These are phyloP conservation scores for Catalaphyllia jardinei DNA, from an alignment of 64 coral and sea anemone species.

Conservation along the genomic window DNA sequence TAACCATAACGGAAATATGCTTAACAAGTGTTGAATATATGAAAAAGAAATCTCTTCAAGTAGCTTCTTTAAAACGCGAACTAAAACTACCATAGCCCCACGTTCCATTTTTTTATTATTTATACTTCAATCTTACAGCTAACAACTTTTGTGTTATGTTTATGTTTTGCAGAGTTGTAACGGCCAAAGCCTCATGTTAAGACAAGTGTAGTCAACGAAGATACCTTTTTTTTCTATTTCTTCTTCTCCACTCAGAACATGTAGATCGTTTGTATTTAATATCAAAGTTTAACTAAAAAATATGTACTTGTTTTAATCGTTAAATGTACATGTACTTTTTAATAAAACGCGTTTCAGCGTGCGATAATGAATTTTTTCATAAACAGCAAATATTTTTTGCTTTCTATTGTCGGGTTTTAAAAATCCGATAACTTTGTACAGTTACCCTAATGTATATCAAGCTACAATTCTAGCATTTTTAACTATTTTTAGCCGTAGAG, in stretches of 20 bases:
- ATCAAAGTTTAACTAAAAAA: neutral
- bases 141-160: neutral
- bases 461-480: neutral
- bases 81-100: too few relatives aligned
- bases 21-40: too few relatives aligned
- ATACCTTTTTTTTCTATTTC: too few relatives aligned
- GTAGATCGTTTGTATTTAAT: neutral
- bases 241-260: too few relatives aligned
- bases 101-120: neutral
- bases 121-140: neutral
- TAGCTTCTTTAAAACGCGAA: too few relatives aligned
- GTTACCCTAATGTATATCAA: neutral
- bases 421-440: neutral
- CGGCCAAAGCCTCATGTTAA: neutral
- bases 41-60: too few relatives aligned
- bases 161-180: slow-evolving; percentile 1
- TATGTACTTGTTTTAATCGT: neutral
- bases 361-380: neutral
- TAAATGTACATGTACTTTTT: slow-evolving; percentile 2
- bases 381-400: neutral
- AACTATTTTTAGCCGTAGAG: neutral
- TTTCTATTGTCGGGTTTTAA: neutral
- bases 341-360: neutral
- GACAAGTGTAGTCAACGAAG: too few relatives aligned
- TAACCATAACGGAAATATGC: too few relatives aligned